Conservation (phyloP, 2,113 vertebrate species). For the Siniperca chuatsi region DNA sequence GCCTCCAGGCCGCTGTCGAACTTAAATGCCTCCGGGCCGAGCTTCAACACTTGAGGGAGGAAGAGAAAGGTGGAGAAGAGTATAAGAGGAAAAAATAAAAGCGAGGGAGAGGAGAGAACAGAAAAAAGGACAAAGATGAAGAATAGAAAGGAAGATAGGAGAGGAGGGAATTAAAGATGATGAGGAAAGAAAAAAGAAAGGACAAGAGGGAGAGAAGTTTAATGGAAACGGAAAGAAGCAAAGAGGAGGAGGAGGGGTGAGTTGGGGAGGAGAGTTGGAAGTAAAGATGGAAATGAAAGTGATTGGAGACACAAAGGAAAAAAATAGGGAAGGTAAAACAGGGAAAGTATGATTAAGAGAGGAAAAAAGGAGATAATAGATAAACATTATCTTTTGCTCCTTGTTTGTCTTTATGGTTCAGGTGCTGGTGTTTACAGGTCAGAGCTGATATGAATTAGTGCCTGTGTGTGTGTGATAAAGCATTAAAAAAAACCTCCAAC, state of each 20-base stretch:
- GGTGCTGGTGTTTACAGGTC: constrained; percentile 21
- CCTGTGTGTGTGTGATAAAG: not conserved
- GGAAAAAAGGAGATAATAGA: not conserved
- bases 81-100: too few species aligned
- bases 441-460: constrained; percentile 5
- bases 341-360: not conserved
- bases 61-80: not conserved
- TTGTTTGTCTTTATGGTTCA: constrained; percentile 29
- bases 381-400: constrained; percentile 14
- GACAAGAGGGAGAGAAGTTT: not conserved
- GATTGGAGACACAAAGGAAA: not conserved
- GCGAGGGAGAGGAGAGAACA: not conserved
- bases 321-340: not conserved
- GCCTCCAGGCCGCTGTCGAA: constrained; percentile 97
- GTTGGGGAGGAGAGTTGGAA: not conserved
- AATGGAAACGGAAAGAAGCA: too few species aligned
- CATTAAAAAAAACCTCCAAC: constrained; percentile 35
- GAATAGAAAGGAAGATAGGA: not conserved
- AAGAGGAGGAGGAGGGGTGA: not conserved
- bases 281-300: not conserved
- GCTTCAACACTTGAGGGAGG: constrained; percentile 88
- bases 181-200: not conserved
- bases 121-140: not conserved
- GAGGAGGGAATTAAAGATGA: not conserved
- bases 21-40: constrained; percentile 98